phyloP scores from a whole-genome alignment of 2,113 vertebrate genomes.

The Emberiza fucata region DNA sequence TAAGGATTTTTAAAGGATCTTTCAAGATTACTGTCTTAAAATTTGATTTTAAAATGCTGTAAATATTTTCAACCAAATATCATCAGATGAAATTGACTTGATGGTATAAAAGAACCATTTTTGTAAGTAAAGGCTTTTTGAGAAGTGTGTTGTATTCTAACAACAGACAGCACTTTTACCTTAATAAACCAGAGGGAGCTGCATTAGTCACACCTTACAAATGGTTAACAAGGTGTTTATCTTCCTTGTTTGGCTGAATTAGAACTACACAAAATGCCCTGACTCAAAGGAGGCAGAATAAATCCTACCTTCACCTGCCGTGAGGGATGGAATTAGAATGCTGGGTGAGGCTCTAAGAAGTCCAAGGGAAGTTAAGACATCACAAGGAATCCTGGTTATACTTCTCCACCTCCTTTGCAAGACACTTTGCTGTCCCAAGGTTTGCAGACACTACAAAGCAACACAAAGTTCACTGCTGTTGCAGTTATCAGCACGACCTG shows the following conservation, averaged over 20 bases:
- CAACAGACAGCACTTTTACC: not conserved
- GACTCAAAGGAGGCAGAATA: not conserved
- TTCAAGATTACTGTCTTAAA: not conserved
- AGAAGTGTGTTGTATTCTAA: not conserved
- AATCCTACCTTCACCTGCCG: not conserved
- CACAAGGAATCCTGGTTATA: not conserved
- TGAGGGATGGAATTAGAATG: not conserved
- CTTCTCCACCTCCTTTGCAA: not conserved
- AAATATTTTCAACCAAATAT: not conserved
- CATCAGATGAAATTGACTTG: not conserved
- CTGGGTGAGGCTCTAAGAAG: not conserved
- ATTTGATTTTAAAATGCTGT: not conserved
- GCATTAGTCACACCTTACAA: not conserved
- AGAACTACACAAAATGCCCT: not conserved
- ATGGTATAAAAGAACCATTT: not conserved
- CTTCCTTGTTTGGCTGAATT: not conserved
- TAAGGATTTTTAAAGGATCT: not conserved
- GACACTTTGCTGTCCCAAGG: not conserved
- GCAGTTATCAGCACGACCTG: not conserved
- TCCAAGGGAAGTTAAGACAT: not conserved
- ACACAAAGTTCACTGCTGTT: not conserved
- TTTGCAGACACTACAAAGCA: not conserved
- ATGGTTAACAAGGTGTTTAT: not conserved
- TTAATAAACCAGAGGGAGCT: not conserved
- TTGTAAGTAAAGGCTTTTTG: not conserved